Base-by-base conservation (phyloP, 1,140 invertebrate species). In the Cotesia vestalis region DNA sequence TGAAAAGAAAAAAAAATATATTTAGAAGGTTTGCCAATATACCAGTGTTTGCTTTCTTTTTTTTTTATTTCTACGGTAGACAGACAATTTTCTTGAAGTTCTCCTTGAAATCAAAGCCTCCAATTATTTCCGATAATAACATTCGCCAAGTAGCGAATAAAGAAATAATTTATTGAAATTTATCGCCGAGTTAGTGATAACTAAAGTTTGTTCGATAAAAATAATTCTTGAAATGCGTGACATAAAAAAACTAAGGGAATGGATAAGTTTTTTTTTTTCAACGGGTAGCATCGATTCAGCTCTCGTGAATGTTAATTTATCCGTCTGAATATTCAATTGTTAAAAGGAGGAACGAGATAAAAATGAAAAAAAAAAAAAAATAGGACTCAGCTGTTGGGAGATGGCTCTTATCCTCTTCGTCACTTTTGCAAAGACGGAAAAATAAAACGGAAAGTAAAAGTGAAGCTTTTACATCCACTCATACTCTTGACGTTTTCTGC, bases 251-350 rank as follows among this genome's bases (percentile, higher is more conserved):
- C 0, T 11, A 52, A 5, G 51, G 34, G 35, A 20, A n/a, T 35
- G 27, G 35, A 11, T 34, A 4, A 52, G 40, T 55, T 59, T 17
- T 57, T 63, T 63, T 20, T 51, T 20, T 38, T 17, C 14, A 17
- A 59, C 4, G 57, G 14, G 60, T 72, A 27, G 27, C 14, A 53
- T 6, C 40, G 5, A 9, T 5, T 8, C 51, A 68, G 59, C 60
- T 59, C 27, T 9, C 61, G 34, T 74, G 73, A 71, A 74, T 74
- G 71, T 71, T 71, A 74, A 74, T 74, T 64, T 59, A 72, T 66
- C 55, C 63, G 46, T 53, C 53, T 74, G 73, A 74, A 74, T 74
- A 74, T 74, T 74, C 73, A 74, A 74, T 74, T 73, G 73, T 74
- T 66, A 51, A 40, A 60, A 52, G 4, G 51, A 36, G 40, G 63